Evolutionary conservation across 2,797 vertebrate species (phyloP), one percentile per base, ranked within the genome.

Genomic region (Stomatorhinus walkeri): DNA sequence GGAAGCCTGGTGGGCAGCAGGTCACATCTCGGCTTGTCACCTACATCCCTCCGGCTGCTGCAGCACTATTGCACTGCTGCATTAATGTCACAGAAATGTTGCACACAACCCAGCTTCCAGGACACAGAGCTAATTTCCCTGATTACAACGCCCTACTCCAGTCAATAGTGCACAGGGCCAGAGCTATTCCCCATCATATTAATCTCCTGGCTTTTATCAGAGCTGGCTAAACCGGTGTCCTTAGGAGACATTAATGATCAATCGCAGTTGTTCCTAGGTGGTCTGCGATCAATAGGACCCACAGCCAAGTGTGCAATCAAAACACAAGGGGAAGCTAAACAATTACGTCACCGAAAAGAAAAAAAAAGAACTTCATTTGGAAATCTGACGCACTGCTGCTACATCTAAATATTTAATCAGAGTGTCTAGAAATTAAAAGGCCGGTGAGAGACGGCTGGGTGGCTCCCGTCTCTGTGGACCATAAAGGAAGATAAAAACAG

Each of bases 381-480:
- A 72, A 93, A 92, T 94, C 95, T 95, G 95, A 96, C 84, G 93
- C 92, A 93, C 94, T 91, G 90, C 88, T 87, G 90, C 90, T 93
- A 92, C 89, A 90, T 92, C 92, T 95, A 90, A 95, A 96, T 95
- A 95, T 95, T 96, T 95, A 92, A 96, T 95, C 93, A 89, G 89
- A 92, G 91, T 89, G 90, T 93, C 90, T 32, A 91, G 91, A 94
- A 93, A 95, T 95, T 93, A 94, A 94, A 94, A 93, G 93, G 91
- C 93, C 91, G 88, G 90, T 89, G 89, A 64, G 89, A 76, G 49
- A 84, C 12, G 40, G n/a, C 52, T 79, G 61, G 81, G 61, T 12
- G 61, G 49, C 19, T 68, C 40, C 76, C 36, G 7, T 84, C 79
- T 88, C 88, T 9, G 56, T 85, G 83, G 88, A 68, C 59, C 54